Evolutionary conservation across 1,140 invertebrate genomes (phyloP), one percentile per base, ranked within the genome.

Genomic region (Heliconius eleuchia): DNA sequence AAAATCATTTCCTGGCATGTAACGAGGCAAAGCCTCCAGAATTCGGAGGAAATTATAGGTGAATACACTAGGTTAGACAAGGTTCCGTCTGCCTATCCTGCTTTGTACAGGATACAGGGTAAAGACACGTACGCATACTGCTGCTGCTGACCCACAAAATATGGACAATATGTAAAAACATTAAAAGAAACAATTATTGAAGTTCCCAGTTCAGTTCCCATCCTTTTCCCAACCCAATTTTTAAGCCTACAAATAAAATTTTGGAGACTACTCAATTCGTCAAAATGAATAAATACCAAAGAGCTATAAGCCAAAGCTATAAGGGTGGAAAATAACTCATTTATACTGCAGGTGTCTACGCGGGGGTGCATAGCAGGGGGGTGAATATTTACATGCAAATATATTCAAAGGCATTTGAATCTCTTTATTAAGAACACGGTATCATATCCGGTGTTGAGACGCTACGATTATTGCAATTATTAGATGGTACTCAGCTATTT

Each of bases 341-440:
- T 78, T 70, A 81, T 76, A 42, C 70, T 76, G 78, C 79, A 75
- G 78, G 52, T 75, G 52, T 76, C 75, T 81, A 76, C 71, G 52
- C 73, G 50, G 19, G 34, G 60, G 60, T 66, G 60, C 60, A 66
- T 66, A 27, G 18, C 66, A 50, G 50, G 60, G 27, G 18, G 75
- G 50, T 70, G 78, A 30, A 80, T 55, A 71, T 78, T 81, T 75
- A 50, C 52, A 83, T 83, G 82, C 82, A 79, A 79, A 83, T 83
- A 80, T 74, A 78, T 83, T 80, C 77, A 74, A 57, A 73, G 34
- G 71, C 71, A 71, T 34, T 52, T 80, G 60, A 73, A 80, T 74
- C 74, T 77, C 66, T 79, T 83, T 76, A 42, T 27, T 39, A 78
- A 81, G 75, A 30, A 81, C 73, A 78, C 76, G 80, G 46, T 7